phyloP scores from a whole-genome alignment of 2,113 vertebrate species.

The Sula dactylatra region DNA sequence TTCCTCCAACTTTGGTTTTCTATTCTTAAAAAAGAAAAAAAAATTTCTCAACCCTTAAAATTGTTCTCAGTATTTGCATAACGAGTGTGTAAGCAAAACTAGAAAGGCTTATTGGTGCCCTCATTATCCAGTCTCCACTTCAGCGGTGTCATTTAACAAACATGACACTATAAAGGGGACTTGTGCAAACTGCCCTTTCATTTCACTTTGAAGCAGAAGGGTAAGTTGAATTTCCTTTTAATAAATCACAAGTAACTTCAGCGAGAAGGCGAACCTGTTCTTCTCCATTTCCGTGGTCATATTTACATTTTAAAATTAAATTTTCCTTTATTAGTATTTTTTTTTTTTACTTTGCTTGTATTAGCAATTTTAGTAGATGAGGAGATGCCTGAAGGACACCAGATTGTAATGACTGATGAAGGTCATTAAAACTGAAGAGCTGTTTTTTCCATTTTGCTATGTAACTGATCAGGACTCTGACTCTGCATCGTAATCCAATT shows the following conservation, averaged over 20 bases:
- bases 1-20: not conserved
- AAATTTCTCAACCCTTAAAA: not conserved
- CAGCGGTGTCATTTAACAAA: not conserved
- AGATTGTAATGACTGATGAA: slow-evolving; percentile 12
- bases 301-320: not conserved
- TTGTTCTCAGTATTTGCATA: not conserved
- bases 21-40: not conserved
- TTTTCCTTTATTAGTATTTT: not conserved
- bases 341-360: not conserved
- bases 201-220: not conserved
- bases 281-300: not conserved
- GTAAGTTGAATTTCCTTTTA: slow-evolving; percentile 52
- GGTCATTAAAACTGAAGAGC: not conserved
- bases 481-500: slow-evolving; percentile 28
- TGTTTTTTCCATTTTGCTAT: not conserved
- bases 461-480: not conserved
- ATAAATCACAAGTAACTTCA: not conserved
- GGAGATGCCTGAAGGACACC: not conserved
- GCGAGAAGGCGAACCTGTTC: not conserved
- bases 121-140: not conserved
- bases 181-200: not conserved
- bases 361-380: not conserved
- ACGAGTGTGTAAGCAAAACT: not conserved
- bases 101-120: not conserved
- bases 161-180: not conserved